Conservation (phyloP, 2,888 invertebrate species). For the Andrena trimmerana region DNA sequence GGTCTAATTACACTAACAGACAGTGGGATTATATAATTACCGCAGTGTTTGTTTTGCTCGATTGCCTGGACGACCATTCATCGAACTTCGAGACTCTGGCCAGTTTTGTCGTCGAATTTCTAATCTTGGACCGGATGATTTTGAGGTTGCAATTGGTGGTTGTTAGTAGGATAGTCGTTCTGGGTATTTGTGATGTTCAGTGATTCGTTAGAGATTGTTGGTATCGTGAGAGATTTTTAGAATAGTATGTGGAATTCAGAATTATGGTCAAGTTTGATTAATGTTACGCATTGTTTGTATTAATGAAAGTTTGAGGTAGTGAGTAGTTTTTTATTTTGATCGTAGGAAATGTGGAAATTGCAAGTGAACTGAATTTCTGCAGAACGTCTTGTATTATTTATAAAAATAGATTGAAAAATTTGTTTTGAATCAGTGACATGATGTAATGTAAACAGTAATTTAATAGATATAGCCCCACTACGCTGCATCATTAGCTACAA, state of each 20-base stretch:
- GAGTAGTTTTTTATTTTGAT: too few species aligned
- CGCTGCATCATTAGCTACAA: neutral
- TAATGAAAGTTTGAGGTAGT: too few species aligned
- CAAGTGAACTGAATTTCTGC: neutral
- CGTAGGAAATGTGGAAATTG: neutral
- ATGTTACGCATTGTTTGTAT: too few species aligned
- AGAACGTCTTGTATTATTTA: too few species aligned
- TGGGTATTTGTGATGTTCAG: too few species aligned
- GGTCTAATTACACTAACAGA: conserved; percentile 27
- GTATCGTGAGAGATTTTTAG: too few species aligned
- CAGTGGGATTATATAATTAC: conserved; percentile 19
- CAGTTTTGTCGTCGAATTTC: neutral
- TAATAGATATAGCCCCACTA: neutral
- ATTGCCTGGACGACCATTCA: neutral
- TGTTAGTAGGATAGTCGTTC: too few species aligned
- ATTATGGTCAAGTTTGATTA: too few species aligned
- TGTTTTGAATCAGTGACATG: neutral
- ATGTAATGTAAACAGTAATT: neutral
- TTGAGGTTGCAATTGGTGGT: too few species aligned
- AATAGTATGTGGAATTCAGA: too few species aligned
- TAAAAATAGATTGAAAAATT: neutral
- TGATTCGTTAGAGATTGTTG: too few species aligned
- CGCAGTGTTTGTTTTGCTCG: conserved; percentile 11
- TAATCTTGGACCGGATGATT: too few species aligned
- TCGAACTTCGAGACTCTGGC: neutral